Percentiles rank a stretch among this genome's conserved stretches.
Conservation (phyloP, 2,113 vertebrate genomes). For the Stegostoma tigrinum region DNA sequence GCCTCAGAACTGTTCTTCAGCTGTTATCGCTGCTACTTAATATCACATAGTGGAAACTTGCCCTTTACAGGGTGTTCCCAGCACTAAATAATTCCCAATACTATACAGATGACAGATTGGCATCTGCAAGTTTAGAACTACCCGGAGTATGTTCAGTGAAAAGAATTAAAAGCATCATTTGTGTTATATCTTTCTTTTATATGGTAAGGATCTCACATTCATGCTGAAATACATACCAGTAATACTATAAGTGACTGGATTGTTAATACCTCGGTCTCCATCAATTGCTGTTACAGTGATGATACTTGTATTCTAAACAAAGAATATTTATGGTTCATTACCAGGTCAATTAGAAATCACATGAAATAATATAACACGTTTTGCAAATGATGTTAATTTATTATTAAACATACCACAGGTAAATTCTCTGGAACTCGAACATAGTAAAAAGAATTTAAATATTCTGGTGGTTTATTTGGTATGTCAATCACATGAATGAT, state of each 20-base stretch:
- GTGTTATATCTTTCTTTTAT: not conserved
- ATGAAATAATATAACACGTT: not conserved
- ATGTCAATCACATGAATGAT: constrained; percentile 26
- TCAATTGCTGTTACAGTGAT: constrained; percentile 29
- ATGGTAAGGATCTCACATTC: not conserved
- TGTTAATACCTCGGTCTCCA: constrained; percentile 32
- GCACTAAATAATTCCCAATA: not conserved
- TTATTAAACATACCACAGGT: not conserved
- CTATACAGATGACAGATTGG: not conserved
- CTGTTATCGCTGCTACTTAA: not conserved
- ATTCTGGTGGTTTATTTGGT: constrained; percentile 25
- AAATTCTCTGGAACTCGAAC: constrained; percentile 32
- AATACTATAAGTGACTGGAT: constrained; percentile 27
- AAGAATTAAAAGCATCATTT: not conserved
- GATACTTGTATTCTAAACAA: constrained; percentile 26
- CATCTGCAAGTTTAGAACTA: not conserved
- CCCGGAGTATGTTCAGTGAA: not conserved
- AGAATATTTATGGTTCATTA: not conserved
- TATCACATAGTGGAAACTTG: not conserved
- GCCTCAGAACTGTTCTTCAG: not conserved
- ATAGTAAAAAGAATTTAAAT: not conserved
- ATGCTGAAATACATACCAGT: not conserved
- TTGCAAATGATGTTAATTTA: not conserved
- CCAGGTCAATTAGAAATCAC: not conserved
- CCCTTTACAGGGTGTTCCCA: not conserved